Conservation (phyloP, 1,140 invertebrate genomes). For the Nautilus pompilius region DNA sequence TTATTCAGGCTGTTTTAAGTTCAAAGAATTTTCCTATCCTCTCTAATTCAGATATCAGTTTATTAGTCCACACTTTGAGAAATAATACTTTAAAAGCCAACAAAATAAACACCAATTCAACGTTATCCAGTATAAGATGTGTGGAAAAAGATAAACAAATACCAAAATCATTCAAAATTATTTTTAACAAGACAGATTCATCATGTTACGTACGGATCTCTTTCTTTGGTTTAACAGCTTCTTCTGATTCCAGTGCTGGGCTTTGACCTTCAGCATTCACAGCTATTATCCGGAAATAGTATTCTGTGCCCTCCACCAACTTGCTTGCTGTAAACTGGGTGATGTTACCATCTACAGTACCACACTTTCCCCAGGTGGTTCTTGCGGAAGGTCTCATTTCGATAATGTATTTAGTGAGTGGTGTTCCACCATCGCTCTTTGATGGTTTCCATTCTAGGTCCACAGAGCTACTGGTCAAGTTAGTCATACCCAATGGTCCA, state of each 20-base stretch:
- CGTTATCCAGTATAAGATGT: not conserved
- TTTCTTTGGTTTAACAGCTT: slow-evolving; percentile 59
- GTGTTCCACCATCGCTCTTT: slow-evolving; percentile 88
- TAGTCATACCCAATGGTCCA: slow-evolving; percentile 74
- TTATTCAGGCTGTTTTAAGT: too few species aligned
- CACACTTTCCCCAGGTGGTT: slow-evolving; percentile 29
- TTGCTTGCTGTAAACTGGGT: slow-evolving; percentile 20
- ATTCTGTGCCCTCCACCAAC: slow-evolving; percentile 61
- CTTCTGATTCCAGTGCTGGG: slow-evolving; percentile 73
- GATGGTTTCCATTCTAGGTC: slow-evolving; percentile 89
- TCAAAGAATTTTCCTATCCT: too few species aligned
- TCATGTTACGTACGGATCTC: slow-evolving; percentile 70
- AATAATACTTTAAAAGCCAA: slow-evolving; percentile 4
- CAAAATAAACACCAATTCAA: not conserved
- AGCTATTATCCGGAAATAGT: slow-evolving; percentile 86
- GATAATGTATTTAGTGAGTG: slow-evolving; percentile 88
- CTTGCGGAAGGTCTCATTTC: slow-evolving; percentile 75
- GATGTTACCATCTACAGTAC: slow-evolving; percentile 56
- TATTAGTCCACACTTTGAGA: not conserved
- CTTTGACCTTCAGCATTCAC: slow-evolving; percentile 87
- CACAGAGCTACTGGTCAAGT: slow-evolving; percentile 60
- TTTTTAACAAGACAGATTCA: too few species aligned
- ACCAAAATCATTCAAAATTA: too few species aligned
- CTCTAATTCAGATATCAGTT: not conserved
- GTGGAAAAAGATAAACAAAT: too few species aligned